Base-by-base conservation (phyloP, 2,113 vertebrate species). In the Hippocampus mohnikei region DNA sequence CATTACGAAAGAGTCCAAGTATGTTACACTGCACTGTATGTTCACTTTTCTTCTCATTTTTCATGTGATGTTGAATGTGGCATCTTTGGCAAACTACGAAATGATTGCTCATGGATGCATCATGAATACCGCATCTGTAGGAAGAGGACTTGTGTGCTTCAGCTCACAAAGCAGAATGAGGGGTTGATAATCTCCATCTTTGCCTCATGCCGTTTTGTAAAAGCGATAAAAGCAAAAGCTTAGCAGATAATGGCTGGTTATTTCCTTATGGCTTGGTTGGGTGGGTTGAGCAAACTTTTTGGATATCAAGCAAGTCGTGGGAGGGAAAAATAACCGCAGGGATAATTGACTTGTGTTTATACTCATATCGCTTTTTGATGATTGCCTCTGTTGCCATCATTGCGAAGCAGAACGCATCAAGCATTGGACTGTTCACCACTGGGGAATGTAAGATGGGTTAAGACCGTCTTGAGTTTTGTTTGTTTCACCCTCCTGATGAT, bases 51-150 rank as follows among this genome's bases (percentile, higher is more conserved):
- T 40, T 41, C 33, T 62, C 33, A 21, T 21, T 62, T 62, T n/a
- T 29, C 58, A 20, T 18, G 56, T 52, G 79, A 66, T 20, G 67
- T 66, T 60, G 64, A 74, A 80, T 63, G 41, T 44, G 44, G 66
- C 8, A 2, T 46, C 41, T 72, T 59, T 27, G 66, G 73, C 41
- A 66, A 78, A 78, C 46, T 37, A 37, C 5, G 33, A 37, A 37
- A 37, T 7, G 6, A 5, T 37, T 37, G 5, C 33, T 37, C 33
- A 37, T 6, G 33, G 33, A 37, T 37, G 33, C 33, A 7, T 37
- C 33, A 37, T 37, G 33, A 37, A 37, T 37, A 37, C 33, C 5
- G 11, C 12, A 27, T 29, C 67, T 44, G 73, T 65, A 73, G 27
- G 53, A 76, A 25, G 33, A 66, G 69, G 68, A 83, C 66, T n/a